These are phyloP conservation scores for Columba guinea DNA, from an alignment of 2,797 vertebrate genomes.

Conservation along the genomic window DNA sequence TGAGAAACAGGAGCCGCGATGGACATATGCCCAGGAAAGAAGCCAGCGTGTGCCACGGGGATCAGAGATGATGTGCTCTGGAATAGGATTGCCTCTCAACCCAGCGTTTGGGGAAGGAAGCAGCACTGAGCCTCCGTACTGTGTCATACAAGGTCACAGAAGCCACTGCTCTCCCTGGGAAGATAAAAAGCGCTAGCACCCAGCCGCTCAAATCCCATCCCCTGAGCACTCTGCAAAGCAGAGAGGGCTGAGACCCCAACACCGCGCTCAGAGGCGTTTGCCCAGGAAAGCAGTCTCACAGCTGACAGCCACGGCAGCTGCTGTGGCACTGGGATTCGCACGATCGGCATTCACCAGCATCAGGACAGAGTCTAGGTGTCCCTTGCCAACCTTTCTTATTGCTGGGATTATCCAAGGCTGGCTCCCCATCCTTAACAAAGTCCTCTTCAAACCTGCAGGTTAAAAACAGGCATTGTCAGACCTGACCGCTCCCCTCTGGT, in stretches of 20 bases:
- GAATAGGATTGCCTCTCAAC: constrained; percentile 52
- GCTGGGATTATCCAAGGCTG: constrained; percentile 68
- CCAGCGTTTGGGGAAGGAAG: background rate
- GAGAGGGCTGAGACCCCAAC: constrained; percentile 15
- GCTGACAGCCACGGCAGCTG: background rate
- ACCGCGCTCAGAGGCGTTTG: background rate
- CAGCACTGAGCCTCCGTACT: background rate
- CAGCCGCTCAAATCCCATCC: constrained; percentile 41
- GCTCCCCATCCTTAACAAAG: constrained; percentile 70
- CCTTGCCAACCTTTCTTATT: constrained; percentile 75
- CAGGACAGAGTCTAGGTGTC: constrained; percentile 55
- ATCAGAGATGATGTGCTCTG: constrained; percentile 44
- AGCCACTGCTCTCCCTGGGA: constrained; percentile 38
- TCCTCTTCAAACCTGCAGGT: constrained; percentile 75
- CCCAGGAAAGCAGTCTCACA: constrained; percentile 25
- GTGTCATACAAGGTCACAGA: background rate
- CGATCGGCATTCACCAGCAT: background rate
- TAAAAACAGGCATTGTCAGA: constrained; percentile 65
- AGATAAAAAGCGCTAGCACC: constrained; percentile 36
- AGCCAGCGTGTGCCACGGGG: constrained; percentile 26
- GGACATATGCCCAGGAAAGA: constrained; percentile 36
- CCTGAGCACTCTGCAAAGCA: constrained; percentile 38
- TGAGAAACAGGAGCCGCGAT: constrained; percentile 30
- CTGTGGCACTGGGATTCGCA: constrained; percentile 22
- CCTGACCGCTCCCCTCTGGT: background rate